phyloP scores from a whole-genome alignment of 2,113 vertebrate genomes.

The Marmota flaviventris region DNA sequence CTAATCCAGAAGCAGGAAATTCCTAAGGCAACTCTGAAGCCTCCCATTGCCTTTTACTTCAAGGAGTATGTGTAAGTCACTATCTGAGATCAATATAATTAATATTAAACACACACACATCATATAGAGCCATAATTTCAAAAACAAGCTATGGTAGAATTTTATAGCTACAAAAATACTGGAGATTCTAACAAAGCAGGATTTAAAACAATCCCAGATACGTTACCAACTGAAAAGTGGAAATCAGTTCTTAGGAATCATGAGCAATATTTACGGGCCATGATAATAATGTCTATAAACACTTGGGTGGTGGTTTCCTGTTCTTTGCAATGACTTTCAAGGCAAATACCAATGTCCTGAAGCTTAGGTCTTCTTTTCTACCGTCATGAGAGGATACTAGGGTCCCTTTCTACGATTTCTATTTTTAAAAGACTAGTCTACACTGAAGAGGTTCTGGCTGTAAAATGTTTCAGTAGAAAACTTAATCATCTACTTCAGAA shows the following conservation, averaged over 20 bases:
- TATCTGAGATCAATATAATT: conserved; percentile 38
- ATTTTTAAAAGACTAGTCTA: neutral
- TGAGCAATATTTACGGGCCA: neutral
- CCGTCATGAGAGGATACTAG: neutral
- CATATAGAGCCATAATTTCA: neutral
- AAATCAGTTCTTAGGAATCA: neutral
- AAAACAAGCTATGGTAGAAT: neutral
- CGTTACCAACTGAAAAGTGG: neutral
- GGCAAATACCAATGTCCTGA: neutral
- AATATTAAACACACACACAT: neutral
- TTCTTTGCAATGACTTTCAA: neutral
- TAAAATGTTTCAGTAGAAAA: neutral
- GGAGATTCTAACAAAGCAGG: neutral
- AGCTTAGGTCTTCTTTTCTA: neutral
- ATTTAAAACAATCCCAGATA: neutral
- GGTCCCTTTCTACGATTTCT: neutral
- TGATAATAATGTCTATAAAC: neutral
- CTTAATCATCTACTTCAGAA: neutral
- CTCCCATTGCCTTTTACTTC: neutral
- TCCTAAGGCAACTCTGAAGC: neutral
- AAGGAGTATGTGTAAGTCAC: neutral
- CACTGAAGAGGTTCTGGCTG: neutral
- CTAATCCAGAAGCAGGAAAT: neutral
- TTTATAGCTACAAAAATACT: conserved; percentile 21
- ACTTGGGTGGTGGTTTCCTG: neutral